Percentiles rank a stretch among this genome's conserved stretches.
phyloP scores from a whole-genome alignment of 2,888 invertebrate genomes.

The Nomada fucata region DNA sequence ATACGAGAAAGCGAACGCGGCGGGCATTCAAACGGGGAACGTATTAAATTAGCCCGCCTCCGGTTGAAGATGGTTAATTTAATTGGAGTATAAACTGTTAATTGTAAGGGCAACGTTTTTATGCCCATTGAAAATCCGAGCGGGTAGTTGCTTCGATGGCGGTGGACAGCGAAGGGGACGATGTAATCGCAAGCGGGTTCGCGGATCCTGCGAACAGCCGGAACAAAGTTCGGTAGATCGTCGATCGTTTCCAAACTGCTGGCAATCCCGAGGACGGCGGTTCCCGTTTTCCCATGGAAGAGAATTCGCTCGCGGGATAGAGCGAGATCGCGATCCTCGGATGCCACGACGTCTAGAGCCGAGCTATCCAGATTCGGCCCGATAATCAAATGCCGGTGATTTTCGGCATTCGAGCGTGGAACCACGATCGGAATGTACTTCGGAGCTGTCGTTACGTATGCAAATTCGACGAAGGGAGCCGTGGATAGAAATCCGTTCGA shows the following conservation, averaged over 20 bases:
- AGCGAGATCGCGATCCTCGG: conserved; percentile 6
- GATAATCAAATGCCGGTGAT: conserved; percentile 45
- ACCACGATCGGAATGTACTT: conserved; percentile 44
- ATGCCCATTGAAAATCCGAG: too few relatives aligned
- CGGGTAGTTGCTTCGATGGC: neutral
- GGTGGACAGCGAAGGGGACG: neutral
- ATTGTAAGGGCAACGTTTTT: neutral
- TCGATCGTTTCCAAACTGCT: neutral
- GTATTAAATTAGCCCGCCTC: too few relatives aligned
- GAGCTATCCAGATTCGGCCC: conserved; percentile 15
- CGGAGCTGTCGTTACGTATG: conserved; percentile 49
- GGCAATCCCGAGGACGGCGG: neutral
- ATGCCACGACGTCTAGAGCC: conserved; percentile 8
- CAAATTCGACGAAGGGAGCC: conserved; percentile 35
- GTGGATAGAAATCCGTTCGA: conserved; percentile 10
- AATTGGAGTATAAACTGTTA: neutral
- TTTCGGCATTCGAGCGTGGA: conserved; percentile 36
- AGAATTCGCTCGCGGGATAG: neutral
- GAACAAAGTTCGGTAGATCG: neutral
- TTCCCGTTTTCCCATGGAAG: neutral
- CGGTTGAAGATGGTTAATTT: neutral
- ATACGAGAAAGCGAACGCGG: too few relatives aligned
- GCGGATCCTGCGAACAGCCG: neutral
- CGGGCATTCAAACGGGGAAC: too few relatives aligned
- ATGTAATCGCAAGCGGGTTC: neutral